Conservation (phyloP, 2,888 invertebrate species). For the Periphyllus acericola region DNA sequence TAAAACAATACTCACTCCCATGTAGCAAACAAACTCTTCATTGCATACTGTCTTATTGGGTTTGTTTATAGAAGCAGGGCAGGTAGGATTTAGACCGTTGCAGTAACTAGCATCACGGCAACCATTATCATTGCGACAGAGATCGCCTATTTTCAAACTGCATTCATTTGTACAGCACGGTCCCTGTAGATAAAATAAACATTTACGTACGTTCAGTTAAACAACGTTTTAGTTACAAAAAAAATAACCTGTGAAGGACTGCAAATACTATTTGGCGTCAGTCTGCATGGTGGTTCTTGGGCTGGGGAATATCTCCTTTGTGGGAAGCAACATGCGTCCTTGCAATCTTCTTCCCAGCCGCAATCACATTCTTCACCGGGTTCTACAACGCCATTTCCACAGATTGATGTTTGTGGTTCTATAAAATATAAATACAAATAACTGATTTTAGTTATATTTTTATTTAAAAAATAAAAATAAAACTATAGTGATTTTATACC, state of each 20-base stretch:
- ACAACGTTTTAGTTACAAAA: constrained; percentile 49
- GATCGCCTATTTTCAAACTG: constrained; percentile 83
- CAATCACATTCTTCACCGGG: constrained; percentile 98
- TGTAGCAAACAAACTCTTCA: constrained; percentile 95
- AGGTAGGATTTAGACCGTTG: constrained; percentile 86
- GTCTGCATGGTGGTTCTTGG: constrained; percentile 85
- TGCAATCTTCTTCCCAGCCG: constrained; percentile 97
- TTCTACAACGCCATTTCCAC: constrained; percentile 98
- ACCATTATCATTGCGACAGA: constrained; percentile 92
- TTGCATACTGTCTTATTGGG: constrained; percentile 96
- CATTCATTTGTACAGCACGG: constrained; percentile 94
- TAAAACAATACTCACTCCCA: constrained; percentile 79
- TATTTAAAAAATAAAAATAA: neutral
- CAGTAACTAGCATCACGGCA: constrained; percentile 93
- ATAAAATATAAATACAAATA: neutral
- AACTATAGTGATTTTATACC: constrained; percentile 70
- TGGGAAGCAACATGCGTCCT: constrained; percentile 92
- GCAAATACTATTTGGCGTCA: constrained; percentile 82
- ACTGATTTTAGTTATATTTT: neutral
- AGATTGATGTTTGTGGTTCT: constrained; percentile 74
- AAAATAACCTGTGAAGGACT: constrained; percentile 80
- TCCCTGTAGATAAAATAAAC: constrained; percentile 72
- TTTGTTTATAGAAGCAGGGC: constrained; percentile 92
- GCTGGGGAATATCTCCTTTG: constrained; percentile 82
- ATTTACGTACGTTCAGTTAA: neutral